Base-by-base conservation (phyloP, 2,113 vertebrate genomes). In the Gobiocypris rarus region DNA sequence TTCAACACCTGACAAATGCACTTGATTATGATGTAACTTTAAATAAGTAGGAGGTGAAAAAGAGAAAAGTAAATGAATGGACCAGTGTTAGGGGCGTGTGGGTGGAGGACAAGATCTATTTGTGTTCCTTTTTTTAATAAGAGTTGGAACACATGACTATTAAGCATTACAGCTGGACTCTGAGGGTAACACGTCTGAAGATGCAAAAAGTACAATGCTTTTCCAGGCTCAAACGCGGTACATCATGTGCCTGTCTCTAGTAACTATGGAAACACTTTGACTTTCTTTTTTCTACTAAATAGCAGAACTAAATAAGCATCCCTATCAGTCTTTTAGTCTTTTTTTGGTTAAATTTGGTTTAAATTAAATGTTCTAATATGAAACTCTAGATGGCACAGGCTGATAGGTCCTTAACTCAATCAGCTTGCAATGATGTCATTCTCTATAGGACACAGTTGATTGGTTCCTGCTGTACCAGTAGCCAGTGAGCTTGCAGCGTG, bases 21-120 rank as follows among this genome's bases (percentile, higher is more conserved):
- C 45, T 13, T 11, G 13, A 48, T 28, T 67, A 38, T 50, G 74
- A 76, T 69, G 59, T 54, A 38, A 74, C 3, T 19, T 76, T 28
- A 63, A 26, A 38, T 50, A 77, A 82, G 63, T 54, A 77, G 43
- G 73, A 81, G 58, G 58, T 74, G 48, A 85, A 54, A 67, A 71
- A 24, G 54, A 31, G 43, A 48, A 22, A 74, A 43, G 8, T 65
- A 14, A 73, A 74, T 75, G 54, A 73, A 86, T 43, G 69, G 19
- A 54, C 9, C 24, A 31, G 48, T 48, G 26, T 9, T 43, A 78
- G 28, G 17, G 43, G 4, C 28, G 17, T 79, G 83, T 82, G 54
- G 43, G 38, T 43, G 63, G 22, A 82, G 58, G 31, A 71, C 9
- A 63, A 24, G 26, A 70, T 63, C 63, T 77, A 83, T 83, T 86